Conservation (phyloP, 2,888 invertebrate genomes). For the Suillia variegata region DNA sequence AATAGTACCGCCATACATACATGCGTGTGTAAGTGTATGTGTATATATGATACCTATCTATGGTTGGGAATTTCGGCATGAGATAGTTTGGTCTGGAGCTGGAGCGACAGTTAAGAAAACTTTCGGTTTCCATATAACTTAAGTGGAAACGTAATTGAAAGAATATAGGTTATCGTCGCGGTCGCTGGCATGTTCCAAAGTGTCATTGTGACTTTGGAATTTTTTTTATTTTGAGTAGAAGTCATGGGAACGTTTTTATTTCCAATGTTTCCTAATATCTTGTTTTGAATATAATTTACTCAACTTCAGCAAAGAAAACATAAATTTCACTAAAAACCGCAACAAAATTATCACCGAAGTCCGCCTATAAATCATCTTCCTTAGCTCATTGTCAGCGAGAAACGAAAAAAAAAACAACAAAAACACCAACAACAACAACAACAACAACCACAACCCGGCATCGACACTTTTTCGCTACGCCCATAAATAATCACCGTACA, state of each 20-base stretch:
- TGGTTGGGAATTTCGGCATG: neutral
- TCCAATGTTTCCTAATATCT: too few relatives aligned
- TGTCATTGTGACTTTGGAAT: too few relatives aligned
- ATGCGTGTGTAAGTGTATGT: too few relatives aligned
- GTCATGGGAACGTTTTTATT: too few relatives aligned
- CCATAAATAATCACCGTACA: conserved; percentile 36
- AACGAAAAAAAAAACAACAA: too few relatives aligned
- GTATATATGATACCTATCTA: too few relatives aligned
- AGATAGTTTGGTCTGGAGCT: neutral
- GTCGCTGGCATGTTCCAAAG: too few relatives aligned
- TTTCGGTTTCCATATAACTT: conserved; percentile 51
- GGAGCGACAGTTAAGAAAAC: conserved; percentile 24
- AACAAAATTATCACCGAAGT: neutral
- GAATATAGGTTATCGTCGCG: conserved; percentile 38
- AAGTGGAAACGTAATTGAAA: conserved; percentile 45
- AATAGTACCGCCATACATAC: conserved; percentile 28
- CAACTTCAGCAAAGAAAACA: too few relatives aligned
- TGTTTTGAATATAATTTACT: too few relatives aligned
- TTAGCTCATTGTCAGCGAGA: neutral
- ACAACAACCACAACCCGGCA: too few relatives aligned
- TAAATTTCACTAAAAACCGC: neutral
- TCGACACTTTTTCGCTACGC: conserved; percentile 37
- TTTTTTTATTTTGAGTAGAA: too few relatives aligned
- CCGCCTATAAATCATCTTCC: neutral
- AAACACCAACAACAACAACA: too few relatives aligned